These are phyloP conservation scores for Cyanocitta stelleri DNA, from an alignment of 2,113 vertebrate species.

Conservation along the genomic window DNA sequence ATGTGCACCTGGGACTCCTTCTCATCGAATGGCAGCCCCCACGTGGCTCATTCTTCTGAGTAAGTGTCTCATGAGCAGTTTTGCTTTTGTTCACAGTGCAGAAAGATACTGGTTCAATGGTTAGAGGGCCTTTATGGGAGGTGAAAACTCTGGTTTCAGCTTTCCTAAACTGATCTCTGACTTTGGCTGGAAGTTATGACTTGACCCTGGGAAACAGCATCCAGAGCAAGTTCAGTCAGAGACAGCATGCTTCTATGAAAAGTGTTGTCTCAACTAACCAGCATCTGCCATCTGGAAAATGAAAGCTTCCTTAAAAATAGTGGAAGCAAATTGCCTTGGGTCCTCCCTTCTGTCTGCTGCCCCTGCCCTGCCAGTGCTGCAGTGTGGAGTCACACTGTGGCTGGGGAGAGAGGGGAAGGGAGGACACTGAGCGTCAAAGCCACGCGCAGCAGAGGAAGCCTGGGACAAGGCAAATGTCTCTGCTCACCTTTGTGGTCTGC, in stretches of 20 bases:
- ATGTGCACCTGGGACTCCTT: background rate
- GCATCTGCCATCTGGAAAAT: background rate
- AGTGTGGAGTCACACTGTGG: fast-evolving
- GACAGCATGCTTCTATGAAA: background rate
- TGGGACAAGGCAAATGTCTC: background rate
- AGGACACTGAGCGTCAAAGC: too few species aligned
- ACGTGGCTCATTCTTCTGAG: fast-evolving
- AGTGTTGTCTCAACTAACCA: background rate
- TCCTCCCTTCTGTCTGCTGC: background rate
- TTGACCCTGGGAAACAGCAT: background rate
- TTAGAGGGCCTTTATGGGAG: background rate
- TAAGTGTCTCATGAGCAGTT: background rate
- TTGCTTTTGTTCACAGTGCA: background rate
- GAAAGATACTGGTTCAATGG: background rate
- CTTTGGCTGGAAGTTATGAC: background rate
- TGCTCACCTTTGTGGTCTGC: background rate
- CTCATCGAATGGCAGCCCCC: background rate
- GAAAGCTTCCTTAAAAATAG: background rate
- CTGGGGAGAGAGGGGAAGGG: background rate
- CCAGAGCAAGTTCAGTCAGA: background rate
- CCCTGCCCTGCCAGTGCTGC: background rate
- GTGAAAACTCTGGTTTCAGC: background rate
- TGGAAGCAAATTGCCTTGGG: background rate
- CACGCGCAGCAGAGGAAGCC: background rate
- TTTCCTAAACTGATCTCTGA: background rate